Conservation (phyloP, 2,888 invertebrate genomes). For the Mesorhabditis belari region DNA sequence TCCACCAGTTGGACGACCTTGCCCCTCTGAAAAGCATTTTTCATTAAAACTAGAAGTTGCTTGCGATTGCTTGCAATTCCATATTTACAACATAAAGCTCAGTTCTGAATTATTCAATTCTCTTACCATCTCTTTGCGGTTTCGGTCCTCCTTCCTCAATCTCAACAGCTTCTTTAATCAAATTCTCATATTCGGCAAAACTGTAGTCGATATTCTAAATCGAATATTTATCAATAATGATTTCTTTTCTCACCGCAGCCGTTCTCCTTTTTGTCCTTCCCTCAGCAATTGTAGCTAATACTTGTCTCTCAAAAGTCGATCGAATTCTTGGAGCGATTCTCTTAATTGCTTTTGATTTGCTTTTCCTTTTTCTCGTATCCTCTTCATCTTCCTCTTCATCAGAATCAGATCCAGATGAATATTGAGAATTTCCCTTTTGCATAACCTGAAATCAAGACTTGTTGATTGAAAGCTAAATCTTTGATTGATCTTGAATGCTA, state of each 20-base stretch:
- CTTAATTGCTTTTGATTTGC: slow-evolving; percentile 38
- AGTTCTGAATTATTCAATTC: neutral
- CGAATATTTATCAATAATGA: slow-evolving; percentile 11
- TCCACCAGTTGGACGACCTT: neutral
- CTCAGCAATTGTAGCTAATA: neutral
- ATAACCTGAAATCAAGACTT: neutral
- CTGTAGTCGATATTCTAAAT: slow-evolving; percentile 63
- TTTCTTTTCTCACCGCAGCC: neutral
- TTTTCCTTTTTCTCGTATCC: slow-evolving; percentile 34
- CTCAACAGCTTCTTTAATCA: slow-evolving; percentile 65
- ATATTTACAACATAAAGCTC: too few species aligned
- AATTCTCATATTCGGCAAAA: slow-evolving; percentile 86
- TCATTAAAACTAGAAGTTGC: too few species aligned
- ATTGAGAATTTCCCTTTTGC: neutral
- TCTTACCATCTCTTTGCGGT: neutral
- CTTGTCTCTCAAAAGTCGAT: neutral
- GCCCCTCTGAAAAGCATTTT: too few species aligned
- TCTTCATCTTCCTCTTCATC: slow-evolving; percentile 9
- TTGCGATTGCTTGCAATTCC: too few species aligned
- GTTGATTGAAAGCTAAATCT: neutral
- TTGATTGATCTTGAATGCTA: slow-evolving; percentile 12
- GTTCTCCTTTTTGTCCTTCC: neutral
- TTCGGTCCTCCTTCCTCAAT: slow-evolving; percentile 10
- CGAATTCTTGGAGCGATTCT: neutral
- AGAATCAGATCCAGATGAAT: neutral